Evolutionary conservation across 2,113 vertebrate species (phyloP).

Genomic region (Siniperca chuatsi): DNA sequence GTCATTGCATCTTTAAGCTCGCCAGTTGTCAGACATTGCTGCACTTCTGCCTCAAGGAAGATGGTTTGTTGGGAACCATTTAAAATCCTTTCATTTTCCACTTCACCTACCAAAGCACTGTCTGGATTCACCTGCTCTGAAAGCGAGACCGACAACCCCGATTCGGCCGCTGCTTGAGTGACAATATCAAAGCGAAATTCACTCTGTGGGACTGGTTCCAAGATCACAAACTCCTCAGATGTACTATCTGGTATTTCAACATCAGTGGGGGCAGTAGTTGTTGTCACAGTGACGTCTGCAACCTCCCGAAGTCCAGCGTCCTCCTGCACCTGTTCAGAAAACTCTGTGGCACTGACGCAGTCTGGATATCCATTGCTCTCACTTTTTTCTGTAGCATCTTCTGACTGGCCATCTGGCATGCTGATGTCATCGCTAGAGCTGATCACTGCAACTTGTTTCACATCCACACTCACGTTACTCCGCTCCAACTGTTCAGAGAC

Average conservation of each 20-base stretch:
- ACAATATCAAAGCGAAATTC: conserved; percentile 73
- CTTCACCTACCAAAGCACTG: background rate
- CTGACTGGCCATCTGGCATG: conserved; percentile 41
- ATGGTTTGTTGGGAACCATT: conserved; percentile 36
- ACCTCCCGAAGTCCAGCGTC: conserved; percentile 30
- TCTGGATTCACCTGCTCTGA: conserved; percentile 46
- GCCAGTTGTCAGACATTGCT: conserved; percentile 9
- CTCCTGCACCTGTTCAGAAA: conserved; percentile 53
- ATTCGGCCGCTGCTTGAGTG: conserved; percentile 75
- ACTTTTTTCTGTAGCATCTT: conserved; percentile 24
- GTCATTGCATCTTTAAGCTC: conserved; percentile 37
- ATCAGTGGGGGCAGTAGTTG: background rate
- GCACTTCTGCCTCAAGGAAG: conserved; percentile 13
- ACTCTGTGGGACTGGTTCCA: conserved; percentile 64
- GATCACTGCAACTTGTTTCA: conserved; percentile 50
- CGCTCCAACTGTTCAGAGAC: conserved; percentile 47
- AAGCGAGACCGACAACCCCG: conserved; percentile 59
- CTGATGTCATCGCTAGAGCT: conserved; percentile 56
- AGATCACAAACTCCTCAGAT: conserved; percentile 70
- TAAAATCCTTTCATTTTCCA: conserved; percentile 31
- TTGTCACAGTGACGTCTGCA: conserved; percentile 1
- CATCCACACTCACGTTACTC: conserved; percentile 26
- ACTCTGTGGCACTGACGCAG: conserved; percentile 18
- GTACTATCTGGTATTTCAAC: conserved; percentile 44
- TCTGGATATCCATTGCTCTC: conserved; percentile 39